Evolutionary conservation across 2,797 vertebrate genomes (phyloP).

Genomic region (Periophthalmus magnuspinnatus): DNA sequence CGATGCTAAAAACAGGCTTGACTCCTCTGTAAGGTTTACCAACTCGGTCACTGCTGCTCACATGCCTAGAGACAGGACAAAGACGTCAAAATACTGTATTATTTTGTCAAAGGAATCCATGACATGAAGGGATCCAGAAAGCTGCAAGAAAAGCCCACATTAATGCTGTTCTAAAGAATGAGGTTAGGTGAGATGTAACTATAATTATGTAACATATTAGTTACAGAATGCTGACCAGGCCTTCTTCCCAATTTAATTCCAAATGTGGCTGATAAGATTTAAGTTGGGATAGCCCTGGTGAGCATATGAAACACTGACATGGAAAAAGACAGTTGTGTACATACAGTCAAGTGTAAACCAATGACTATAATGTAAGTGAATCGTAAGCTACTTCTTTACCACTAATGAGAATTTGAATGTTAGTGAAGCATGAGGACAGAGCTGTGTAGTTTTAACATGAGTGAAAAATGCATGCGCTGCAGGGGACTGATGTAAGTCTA

Average conservation of each 20-base stretch:
- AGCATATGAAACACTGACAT: constrained; percentile 60
- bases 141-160: constrained; percentile 30
- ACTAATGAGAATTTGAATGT: constrained; percentile 36
- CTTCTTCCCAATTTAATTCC: constrained; percentile 15
- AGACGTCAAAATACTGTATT: neutral
- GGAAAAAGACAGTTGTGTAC: constrained; percentile 41
- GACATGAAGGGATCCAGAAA: constrained; percentile 42
- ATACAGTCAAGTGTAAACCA: constrained; percentile 38
- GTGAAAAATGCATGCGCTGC: constrained; percentile 60
- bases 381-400: constrained; percentile 12
- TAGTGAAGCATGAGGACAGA: constrained; percentile 65
- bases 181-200: constrained; percentile 36
- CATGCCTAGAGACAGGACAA: constrained; percentile 78
- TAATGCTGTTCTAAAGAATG: constrained; percentile 48
- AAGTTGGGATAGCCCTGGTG: constrained; percentile 39
- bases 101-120: constrained; percentile 24
- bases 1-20: constrained; percentile 98
- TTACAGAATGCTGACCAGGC: constrained; percentile 56
- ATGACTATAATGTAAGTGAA: constrained; percentile 19
- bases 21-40: constrained; percentile 97
- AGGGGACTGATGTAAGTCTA: constrained; percentile 30
- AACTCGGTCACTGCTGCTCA: constrained; percentile 96
- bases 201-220: constrained; percentile 23
- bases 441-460: constrained; percentile 21
- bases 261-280: neutral